Base-by-base conservation (phyloP, 2,113 vertebrate species). In the Dromiciops gliroides region DNA sequence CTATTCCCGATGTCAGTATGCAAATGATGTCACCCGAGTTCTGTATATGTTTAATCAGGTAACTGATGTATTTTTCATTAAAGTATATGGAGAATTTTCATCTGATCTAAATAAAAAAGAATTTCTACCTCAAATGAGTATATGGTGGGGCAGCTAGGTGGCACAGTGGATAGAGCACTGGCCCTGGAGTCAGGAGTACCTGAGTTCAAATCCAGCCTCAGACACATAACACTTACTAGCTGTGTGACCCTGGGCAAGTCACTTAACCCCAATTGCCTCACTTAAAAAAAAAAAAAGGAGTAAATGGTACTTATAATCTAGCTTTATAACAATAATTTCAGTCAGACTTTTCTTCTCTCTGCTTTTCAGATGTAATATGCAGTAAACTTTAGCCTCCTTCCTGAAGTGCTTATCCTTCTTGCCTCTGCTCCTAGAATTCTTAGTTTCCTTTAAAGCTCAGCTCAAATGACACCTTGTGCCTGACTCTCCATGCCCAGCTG, bases 21-120 rank as follows among this genome's bases (percentile, higher is more conserved):
- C 99, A 91, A 99, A 99, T 47, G 99, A 99, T 92, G 99, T 99
- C 96, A 99, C 99, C 2, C 97, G 99, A 89, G 99, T 99, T 95
- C 99, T 99, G 23, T 99, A 99, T 91, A 99, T 99, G 98, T 99
- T 99, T 96, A 99, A 99, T 98, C 99, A 99, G 99, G 99, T 99
- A 98, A 98, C 50, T 88, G 47, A 28, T 75, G 28, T 31, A 23
- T 93, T 94, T 95, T 90, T 91, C n/a, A 60, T n/a, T 52, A 22
- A 56, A 53, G 56, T 6, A 49, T 2, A 19, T 37, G 90, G 94
- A 60, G n/a, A 2, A 2, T 25, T 51, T 9, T 83, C 31, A 7
- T 48, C 67, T 37, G 47, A 37, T 67, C 4, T 56, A 89, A 48
- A 49, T 28, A 37, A 1, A 0, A 22, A 47, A 19, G 53, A 31